phyloP scores from a whole-genome alignment of 2,797 vertebrate species.

The Petrocephalus schoutedeni region DNA sequence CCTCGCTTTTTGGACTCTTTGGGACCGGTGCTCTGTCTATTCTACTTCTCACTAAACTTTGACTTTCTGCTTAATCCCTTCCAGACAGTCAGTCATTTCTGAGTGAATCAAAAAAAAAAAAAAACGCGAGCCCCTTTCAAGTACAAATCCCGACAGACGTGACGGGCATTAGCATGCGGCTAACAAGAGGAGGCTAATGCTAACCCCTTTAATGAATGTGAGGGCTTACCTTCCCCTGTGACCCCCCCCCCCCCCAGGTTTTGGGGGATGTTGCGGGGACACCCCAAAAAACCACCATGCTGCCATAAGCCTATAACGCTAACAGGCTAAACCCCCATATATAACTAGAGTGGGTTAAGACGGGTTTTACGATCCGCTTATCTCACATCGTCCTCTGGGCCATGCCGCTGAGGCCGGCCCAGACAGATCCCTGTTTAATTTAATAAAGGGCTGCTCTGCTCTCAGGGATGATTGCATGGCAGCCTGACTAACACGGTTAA shows the following conservation, averaged over 20 bases:
- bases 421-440: constrained; percentile 46
- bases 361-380: constrained; percentile 56
- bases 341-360: constrained; percentile 54
- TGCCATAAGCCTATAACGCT: constrained; percentile 65
- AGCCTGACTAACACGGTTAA: constrained; percentile 29
- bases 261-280: neutral
- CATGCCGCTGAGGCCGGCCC: constrained; percentile 27
- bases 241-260: constrained; percentile 9
- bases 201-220: neutral
- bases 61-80: neutral
- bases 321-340: constrained; percentile 42
- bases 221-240: neutral
- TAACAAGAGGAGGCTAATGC: neutral
- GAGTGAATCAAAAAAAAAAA: neutral
- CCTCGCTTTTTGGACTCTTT: neutral
- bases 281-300: constrained; percentile 38
- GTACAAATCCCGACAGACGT: neutral
- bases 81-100: neutral
- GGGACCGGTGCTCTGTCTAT: neutral
- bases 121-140: neutral
- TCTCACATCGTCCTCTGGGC: constrained; percentile 50
- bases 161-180: neutral
- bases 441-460: constrained; percentile 53
- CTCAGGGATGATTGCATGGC: constrained; percentile 41
- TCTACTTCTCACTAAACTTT: neutral